Evolutionary conservation across 2,113 vertebrate species (phyloP).

Genomic region (Aleadryas rufinucha): DNA sequence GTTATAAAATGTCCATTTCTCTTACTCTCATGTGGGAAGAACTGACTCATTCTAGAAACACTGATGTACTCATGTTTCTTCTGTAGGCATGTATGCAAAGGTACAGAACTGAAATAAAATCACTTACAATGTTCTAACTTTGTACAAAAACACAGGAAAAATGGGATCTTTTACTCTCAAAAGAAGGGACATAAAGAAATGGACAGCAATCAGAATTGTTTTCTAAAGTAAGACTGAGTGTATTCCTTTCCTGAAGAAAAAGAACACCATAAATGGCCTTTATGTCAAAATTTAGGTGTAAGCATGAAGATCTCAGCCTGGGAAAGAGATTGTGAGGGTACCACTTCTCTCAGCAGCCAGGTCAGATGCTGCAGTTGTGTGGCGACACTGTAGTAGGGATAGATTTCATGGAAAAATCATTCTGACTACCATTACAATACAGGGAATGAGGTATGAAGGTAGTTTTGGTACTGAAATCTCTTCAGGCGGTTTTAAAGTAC

Average conservation of each 20-base stretch:
- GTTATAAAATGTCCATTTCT: neutral
- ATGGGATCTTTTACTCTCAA: neutral
- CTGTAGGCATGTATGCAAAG: neutral
- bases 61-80: neutral
- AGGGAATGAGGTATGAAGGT: neutral
- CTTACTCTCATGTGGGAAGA: neutral
- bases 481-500: neutral
- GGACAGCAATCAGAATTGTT: accelerated
- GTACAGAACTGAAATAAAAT: neutral
- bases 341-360: neutral
- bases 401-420: neutral
- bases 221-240: neutral
- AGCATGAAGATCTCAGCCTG: neutral
- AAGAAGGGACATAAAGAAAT: neutral
- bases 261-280: neutral
- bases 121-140: neutral
- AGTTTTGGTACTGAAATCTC: neutral
- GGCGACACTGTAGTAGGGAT: neutral
- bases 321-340: neutral
- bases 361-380: neutral
- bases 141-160: neutral
- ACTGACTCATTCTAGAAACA: neutral
- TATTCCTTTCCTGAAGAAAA: neutral
- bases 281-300: neutral
- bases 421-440: neutral